Conservation (phyloP, 2,113 vertebrate species). For the Passer montanus region DNA sequence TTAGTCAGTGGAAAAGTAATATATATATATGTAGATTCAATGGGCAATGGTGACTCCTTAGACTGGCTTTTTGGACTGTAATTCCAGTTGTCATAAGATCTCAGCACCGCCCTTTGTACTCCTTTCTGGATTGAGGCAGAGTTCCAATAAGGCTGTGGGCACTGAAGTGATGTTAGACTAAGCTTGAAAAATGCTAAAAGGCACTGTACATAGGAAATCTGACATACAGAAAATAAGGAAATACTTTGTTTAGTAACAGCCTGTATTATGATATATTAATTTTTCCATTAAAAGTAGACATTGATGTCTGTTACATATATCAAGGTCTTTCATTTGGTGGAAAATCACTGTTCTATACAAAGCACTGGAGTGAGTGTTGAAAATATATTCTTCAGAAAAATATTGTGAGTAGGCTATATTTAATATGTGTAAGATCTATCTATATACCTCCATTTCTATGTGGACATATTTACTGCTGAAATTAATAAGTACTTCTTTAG, state of each 20-base stretch:
- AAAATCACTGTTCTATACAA: not conserved
- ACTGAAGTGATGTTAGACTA: not conserved
- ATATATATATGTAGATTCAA: not conserved
- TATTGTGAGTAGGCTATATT: not conserved
- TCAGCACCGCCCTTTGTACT: not conserved
- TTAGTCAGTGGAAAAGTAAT: not conserved
- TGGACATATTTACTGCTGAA: not conserved
- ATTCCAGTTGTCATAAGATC: not conserved
- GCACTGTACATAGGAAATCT: not conserved
- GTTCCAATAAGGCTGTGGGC: not conserved
- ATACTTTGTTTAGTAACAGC: not conserved
- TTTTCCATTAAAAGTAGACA: not conserved
- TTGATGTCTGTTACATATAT: fast-evolving
- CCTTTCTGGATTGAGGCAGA: not conserved
- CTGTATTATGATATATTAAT: not conserved
- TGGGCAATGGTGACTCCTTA: not conserved
- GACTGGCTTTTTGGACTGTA: not conserved
- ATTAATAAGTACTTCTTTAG: not conserved
- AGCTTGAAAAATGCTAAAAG: not conserved
- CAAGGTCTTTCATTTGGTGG: not conserved
- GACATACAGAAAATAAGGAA: not conserved
- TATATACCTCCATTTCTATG: not conserved
- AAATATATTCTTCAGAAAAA: not conserved
- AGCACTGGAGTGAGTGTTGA: not conserved
- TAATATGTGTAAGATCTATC: not conserved